phyloP scores from a whole-genome alignment of 2,888 invertebrate genomes.

The Muschampia plurimacula region DNA sequence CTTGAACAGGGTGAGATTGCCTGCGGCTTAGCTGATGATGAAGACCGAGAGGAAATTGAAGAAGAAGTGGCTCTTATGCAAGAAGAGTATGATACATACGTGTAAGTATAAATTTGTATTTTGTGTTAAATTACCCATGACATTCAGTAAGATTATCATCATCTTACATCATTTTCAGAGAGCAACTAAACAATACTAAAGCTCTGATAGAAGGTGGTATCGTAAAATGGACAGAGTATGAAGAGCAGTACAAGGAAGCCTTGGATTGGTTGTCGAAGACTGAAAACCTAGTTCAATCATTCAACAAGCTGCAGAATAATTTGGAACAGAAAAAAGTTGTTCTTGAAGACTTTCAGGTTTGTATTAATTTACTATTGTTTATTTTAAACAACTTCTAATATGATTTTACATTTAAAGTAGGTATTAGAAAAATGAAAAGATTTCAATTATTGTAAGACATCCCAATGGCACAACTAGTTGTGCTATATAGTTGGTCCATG shows the following conservation, averaged over 20 bases:
- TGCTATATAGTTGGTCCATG: no score
- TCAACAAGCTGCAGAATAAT: slow-evolving; percentile 95
- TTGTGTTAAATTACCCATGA: background rate
- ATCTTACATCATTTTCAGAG: slow-evolving; percentile 77
- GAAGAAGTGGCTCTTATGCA: slow-evolving; percentile 96
- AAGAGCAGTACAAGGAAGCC: slow-evolving; percentile 96
- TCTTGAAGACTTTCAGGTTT: slow-evolving; percentile 94
- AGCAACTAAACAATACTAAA: slow-evolving; percentile 92
- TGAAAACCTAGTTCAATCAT: slow-evolving; percentile 94
- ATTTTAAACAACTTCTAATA: background rate
- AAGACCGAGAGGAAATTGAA: slow-evolving; percentile 96
- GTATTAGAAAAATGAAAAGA: no score
- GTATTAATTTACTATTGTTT: background rate
- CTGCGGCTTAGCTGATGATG: slow-evolving; percentile 93
- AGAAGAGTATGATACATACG: slow-evolving; percentile 95
- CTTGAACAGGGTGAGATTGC: slow-evolving; percentile 94
- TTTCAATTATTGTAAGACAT: no score
- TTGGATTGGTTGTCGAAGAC: slow-evolving; percentile 95
- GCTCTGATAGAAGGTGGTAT: slow-evolving; percentile 94
- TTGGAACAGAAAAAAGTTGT: slow-evolving; percentile 95
- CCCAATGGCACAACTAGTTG: no score
- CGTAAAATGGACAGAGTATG: slow-evolving; percentile 97
- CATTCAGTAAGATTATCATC: background rate
- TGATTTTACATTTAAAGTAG: no score
- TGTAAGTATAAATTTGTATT: slow-evolving; percentile 79